Conservation (phyloP, 1,140 invertebrate genomes). For the Notospermus geniculatus region DNA sequence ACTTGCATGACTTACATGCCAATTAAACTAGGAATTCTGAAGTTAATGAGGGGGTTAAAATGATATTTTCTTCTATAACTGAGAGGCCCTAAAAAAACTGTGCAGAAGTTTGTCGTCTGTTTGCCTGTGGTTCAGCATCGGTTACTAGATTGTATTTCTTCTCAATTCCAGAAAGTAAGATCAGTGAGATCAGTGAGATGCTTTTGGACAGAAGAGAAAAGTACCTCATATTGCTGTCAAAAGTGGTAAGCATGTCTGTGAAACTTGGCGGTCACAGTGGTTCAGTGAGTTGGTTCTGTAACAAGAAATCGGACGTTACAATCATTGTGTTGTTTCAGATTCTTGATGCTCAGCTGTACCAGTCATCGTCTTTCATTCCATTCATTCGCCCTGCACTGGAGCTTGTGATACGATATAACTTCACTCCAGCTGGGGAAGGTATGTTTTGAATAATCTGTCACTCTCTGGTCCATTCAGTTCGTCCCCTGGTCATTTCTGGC, state of each 20-base stretch:
- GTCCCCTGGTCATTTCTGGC: no score
- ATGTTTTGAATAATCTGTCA: no score
- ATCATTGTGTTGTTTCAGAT: constrained; percentile 61
- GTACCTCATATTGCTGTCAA: constrained; percentile 50
- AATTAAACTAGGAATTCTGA: no score
- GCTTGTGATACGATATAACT: constrained; percentile 80
- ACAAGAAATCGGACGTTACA: no score
- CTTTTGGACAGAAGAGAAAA: constrained; percentile 52
- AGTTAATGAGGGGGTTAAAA: no score
- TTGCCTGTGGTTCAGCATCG: no score
- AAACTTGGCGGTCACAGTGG: neutral
- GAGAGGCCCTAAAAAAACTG: no score
- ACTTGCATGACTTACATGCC: no score
- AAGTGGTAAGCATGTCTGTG: constrained; percentile 51
- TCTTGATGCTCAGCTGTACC: constrained; percentile 70
- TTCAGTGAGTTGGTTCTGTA: no score
- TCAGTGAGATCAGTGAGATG: neutral
- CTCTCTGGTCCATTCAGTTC: no score
- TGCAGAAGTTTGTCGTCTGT: no score
- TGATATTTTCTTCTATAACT: no score
- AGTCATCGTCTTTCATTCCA: constrained; percentile 75
- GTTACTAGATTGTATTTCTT: neutral
- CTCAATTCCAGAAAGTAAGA: constrained; percentile 1
- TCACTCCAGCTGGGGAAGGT: constrained; percentile 73
- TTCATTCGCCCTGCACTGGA: constrained; percentile 76